These are phyloP conservation scores for Sialis lutaria DNA, from an alignment of 2,888 invertebrate genomes.

Conservation along the genomic window DNA sequence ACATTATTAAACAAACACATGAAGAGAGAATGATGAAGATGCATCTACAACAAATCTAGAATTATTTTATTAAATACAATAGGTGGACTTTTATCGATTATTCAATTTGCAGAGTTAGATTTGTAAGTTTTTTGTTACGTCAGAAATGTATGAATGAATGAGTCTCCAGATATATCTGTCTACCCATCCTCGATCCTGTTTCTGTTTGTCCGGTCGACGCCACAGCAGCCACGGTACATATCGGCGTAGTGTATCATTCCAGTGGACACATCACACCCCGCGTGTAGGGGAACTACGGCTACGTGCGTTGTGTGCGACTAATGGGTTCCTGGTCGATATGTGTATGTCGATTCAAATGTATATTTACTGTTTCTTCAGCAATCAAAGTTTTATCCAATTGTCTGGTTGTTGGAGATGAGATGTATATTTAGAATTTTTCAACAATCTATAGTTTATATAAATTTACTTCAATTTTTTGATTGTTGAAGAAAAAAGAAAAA, in stretches of 20 bases:
- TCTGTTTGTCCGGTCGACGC: too few relatives aligned
- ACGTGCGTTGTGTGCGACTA: too few relatives aligned
- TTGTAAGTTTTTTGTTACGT: conserved; percentile 4
- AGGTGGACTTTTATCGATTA: conserved; percentile 4
- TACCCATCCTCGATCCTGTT: background rate
- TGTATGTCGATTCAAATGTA: too few relatives aligned
- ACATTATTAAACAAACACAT: background rate
- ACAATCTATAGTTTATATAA: too few relatives aligned
- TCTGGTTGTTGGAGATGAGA: too few relatives aligned
- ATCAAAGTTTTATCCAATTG: too few relatives aligned
- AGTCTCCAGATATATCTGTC: background rate
- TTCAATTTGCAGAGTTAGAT: conserved; percentile 2
- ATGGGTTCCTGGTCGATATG: too few relatives aligned
- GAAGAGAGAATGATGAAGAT: background rate
- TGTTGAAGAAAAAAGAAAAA: too few relatives aligned
- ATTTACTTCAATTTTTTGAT: too few relatives aligned
- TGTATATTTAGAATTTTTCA: too few relatives aligned
- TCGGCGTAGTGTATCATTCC: conserved; percentile 2
- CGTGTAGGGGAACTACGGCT: too few relatives aligned
- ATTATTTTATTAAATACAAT: conserved; percentile 6
- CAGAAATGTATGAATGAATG: conserved; percentile 2
- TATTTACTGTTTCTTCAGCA: too few relatives aligned
- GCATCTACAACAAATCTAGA: conserved; percentile 5
- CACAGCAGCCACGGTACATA: background rate
- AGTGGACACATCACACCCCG: background rate